Evolutionary conservation across 2,797 vertebrate genomes (phyloP).

Genomic region (Notoglanidium macrostoma): DNA sequence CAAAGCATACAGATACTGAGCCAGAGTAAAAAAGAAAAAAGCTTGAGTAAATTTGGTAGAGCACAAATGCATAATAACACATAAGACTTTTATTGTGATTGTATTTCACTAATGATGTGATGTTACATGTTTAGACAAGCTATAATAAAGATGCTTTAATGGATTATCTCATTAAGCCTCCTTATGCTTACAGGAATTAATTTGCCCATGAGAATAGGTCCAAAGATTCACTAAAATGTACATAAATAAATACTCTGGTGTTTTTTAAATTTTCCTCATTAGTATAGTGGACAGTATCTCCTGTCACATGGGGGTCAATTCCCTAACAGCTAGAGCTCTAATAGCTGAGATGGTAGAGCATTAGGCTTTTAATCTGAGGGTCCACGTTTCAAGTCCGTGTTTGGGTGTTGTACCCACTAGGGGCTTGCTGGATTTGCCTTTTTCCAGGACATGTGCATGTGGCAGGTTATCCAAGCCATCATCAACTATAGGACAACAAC

Average conservation of each 20-base stretch:
- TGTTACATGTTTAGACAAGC: background rate
- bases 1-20: constrained; percentile 87
- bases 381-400: too few species aligned
- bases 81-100: background rate
- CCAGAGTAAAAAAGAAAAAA: background rate
- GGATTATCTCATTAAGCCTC: background rate
- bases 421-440: too few species aligned
- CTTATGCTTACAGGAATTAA: background rate
- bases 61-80: background rate
- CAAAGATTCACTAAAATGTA: background rate
- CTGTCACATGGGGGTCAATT: too few species aligned
- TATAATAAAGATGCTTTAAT: background rate
- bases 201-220: background rate
- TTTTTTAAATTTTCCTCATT: background rate
- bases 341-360: too few species aligned
- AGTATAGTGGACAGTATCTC: too few species aligned
- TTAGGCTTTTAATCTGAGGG: too few species aligned
- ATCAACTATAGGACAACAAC: too few species aligned
- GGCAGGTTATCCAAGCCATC: too few species aligned
- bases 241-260: background rate
- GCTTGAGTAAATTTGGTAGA: background rate
- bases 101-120: background rate
- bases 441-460: too few species aligned
- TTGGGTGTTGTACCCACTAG: too few species aligned
- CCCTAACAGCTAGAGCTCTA: too few species aligned